Conservation (phyloP, 1,140 invertebrate species). For the Ridgeia piscesae region DNA sequence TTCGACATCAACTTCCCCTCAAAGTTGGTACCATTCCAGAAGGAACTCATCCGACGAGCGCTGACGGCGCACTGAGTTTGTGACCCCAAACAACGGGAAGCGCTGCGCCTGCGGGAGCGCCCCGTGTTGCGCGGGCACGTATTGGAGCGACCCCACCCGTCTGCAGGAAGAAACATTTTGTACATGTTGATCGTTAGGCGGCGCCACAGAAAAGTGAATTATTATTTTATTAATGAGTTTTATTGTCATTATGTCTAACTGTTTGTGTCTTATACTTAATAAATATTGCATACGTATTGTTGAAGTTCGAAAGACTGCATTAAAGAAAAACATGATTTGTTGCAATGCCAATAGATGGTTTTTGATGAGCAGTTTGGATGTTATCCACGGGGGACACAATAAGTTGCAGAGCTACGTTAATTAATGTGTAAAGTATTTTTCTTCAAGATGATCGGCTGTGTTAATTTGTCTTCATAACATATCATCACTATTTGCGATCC, state of each 20-base stretch:
- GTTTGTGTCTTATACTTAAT: not conserved
- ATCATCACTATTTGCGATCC: too few species aligned
- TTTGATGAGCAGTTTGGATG: too few species aligned
- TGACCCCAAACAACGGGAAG: too few species aligned
- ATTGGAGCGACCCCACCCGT: not conserved
- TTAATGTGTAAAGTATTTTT: too few species aligned
- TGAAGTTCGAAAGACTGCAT: not conserved
- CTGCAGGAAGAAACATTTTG: not conserved
- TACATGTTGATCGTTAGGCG: not conserved
- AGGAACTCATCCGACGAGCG: constrained; percentile 49
- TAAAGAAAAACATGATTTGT: not conserved
- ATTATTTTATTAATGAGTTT: not conserved
- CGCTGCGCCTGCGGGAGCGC: not conserved
- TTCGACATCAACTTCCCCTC: constrained; percentile 58
- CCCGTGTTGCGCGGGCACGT: not conserved
- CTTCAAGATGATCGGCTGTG: too few species aligned
- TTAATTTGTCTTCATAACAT: too few species aligned
- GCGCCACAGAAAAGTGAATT: not conserved
- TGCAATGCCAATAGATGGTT: too few species aligned
- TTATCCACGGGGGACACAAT: too few species aligned
- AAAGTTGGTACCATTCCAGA: constrained; percentile 51
- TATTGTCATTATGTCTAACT: not conserved
- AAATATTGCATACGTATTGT: not conserved
- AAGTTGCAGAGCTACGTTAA: too few species aligned
- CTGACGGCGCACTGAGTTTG: constrained; percentile 24